A percentile compares a stretch with the other conserved stretches of the same genome.
Conservation (phyloP, 2,797 vertebrate genomes). For the Poeciliopsis infans region DNA sequence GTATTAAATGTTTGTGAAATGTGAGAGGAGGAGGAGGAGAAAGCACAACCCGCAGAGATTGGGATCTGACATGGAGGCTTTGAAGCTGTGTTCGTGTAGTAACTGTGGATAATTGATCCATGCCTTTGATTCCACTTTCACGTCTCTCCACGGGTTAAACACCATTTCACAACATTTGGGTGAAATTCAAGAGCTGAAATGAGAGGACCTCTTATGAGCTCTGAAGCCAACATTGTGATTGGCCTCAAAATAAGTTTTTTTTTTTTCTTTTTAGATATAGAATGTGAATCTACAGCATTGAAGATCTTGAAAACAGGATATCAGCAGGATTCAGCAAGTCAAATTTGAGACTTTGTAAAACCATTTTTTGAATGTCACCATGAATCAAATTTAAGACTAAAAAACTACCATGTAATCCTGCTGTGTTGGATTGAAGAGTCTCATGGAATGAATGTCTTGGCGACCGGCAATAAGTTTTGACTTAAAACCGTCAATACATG, state of each 20-base stretch:
- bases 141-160: slow-evolving; percentile 46
- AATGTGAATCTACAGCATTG: slow-evolving; percentile 20
- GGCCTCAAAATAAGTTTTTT: slow-evolving; percentile 25
- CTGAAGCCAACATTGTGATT: slow-evolving; percentile 50
- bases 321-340: too few relatives aligned
- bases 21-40: slow-evolving; percentile 61
- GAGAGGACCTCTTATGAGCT: slow-evolving; percentile 47
- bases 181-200: slow-evolving; percentile 32
- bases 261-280: slow-evolving; percentile 18
- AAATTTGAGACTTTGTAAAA: too few relatives aligned
- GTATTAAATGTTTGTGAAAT: slow-evolving; percentile 58
- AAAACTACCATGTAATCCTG: too few relatives aligned
- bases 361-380: too few relatives aligned
- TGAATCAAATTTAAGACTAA: too few relatives aligned
- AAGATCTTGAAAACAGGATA: background rate
- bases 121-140: slow-evolving; percentile 66
- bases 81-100: slow-evolving; percentile 73
- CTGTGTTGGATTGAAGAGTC: too few relatives aligned
- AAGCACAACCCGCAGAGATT: slow-evolving; percentile 66
- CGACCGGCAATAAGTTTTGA: too few relatives aligned
- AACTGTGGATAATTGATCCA: slow-evolving; percentile 77
- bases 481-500: too few relatives aligned
- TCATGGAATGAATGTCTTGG: too few relatives aligned
- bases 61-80: slow-evolving; percentile 67
- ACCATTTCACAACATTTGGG: slow-evolving; percentile 46